phyloP scores from a whole-genome alignment of 2,888 invertebrate genomes.

The Patella pellucida region DNA sequence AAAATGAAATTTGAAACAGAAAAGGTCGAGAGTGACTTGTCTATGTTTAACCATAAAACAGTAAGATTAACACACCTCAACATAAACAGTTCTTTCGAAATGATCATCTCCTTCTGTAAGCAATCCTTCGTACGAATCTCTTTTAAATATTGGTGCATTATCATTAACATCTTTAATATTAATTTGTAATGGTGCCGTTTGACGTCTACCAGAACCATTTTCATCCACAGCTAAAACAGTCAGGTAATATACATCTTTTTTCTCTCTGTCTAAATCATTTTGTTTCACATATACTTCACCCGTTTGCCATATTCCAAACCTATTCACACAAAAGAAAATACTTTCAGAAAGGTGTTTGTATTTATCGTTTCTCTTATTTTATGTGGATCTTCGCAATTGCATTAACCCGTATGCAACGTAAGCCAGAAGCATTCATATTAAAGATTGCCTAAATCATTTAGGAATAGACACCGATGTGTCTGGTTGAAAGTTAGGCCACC shows the following conservation, averaged over 20 bases:
- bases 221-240: slow-evolving; percentile 20
- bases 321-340: slow-evolving; percentile 26
- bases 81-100: not conserved
- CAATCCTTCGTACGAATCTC: not conserved
- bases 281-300: slow-evolving; percentile 78
- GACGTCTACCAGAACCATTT: slow-evolving; percentile 9
- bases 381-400: no score
- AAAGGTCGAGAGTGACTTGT: no score
- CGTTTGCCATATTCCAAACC: slow-evolving; percentile 79
- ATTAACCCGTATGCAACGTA: no score
- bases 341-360: no score
- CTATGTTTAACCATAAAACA: no score
- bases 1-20: no score
- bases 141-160: slow-evolving; percentile 14
- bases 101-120: not conserved
- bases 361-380: no score
- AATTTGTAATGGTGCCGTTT: slow-evolving; percentile 14
- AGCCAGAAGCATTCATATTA: no score
- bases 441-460: no score
- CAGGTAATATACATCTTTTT: slow-evolving; percentile 11
- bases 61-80: not conserved
- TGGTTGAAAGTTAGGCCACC: no score
- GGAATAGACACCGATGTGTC: no score
- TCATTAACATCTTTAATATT: slow-evolving; percentile 19
- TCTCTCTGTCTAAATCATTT: slow-evolving; percentile 15